Percentiles rank a stretch among this genome's conserved stretches.
These are phyloP conservation scores for Mycalesis mineus DNA, from an alignment of 2,888 invertebrate genomes.

Conservation along the genomic window DNA sequence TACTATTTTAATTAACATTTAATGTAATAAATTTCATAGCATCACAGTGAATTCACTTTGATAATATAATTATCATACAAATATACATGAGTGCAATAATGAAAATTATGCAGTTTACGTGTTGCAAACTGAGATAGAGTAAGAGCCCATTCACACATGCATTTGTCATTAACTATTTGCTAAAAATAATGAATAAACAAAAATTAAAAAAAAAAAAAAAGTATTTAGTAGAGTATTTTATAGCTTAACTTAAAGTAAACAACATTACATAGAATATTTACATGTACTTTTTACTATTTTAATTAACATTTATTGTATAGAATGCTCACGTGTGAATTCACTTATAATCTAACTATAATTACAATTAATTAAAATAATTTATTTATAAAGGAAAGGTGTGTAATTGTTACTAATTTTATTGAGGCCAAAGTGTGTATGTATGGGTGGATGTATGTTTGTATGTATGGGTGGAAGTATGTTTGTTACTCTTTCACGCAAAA, in stretches of 20 bases:
- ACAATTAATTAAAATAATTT: too few relatives aligned
- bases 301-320: slow-evolving; percentile 46
- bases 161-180: too few relatives aligned
- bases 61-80: slow-evolving; percentile 29
- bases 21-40: slow-evolving; percentile 59
- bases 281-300: slow-evolving; percentile 30
- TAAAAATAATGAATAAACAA: too few relatives aligned
- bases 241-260: slow-evolving; percentile 32
- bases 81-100: slow-evolving; percentile 25
- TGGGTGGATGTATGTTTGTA: too few relatives aligned
- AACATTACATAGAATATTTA: slow-evolving; percentile 33
- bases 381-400: too few relatives aligned
- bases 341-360: slow-evolving; percentile 34
- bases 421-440: too few relatives aligned
- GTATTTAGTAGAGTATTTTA: slow-evolving; percentile 19
- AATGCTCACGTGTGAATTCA: slow-evolving; percentile 74
- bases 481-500: too few relatives aligned
- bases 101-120: neutral
- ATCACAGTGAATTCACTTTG: slow-evolving; percentile 72
- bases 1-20: slow-evolving; percentile 41
- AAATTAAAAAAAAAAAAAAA: too few relatives aligned
- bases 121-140: neutral
- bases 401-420: too few relatives aligned
- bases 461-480: too few relatives aligned
- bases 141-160: too few relatives aligned